A percentile compares a stretch with the other conserved stretches of the same genome.
phyloP scores from a whole-genome alignment of 1,140 invertebrate species.

The Nymphalis io region DNA sequence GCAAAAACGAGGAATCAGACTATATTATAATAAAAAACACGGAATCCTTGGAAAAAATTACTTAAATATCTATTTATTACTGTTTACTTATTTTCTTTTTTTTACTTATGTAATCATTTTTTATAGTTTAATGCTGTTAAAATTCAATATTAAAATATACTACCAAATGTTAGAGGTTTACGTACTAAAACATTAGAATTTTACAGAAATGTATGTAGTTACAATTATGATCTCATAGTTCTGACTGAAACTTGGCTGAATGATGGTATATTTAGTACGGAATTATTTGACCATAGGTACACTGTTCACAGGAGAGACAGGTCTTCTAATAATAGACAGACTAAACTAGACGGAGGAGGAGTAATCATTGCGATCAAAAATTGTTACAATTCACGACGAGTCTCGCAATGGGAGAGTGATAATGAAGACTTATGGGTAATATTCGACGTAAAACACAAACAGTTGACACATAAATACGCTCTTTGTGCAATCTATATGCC shows the following conservation, averaged over 20 bases:
- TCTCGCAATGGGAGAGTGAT: conserved; percentile 24
- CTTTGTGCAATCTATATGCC: conserved; percentile 40
- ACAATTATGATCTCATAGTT: conserved; percentile 34
- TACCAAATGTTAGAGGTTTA: conserved; percentile 35
- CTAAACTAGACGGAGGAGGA: conserved; percentile 37
- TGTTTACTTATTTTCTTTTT: not conserved
- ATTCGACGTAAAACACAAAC: not conserved
- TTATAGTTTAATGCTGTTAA: not conserved
- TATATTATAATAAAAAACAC: conserved; percentile 2
- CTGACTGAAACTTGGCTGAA: conserved; percentile 34
- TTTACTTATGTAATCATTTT: not conserved
- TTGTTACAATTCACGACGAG: conserved; percentile 21
- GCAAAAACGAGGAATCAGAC: conserved; percentile 6
- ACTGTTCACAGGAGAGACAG: conserved; percentile 33
- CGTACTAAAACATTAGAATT: conserved; percentile 37
- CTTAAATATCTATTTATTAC: not conserved
- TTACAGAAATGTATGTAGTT: conserved; percentile 18
- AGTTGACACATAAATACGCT: conserved; percentile 19
- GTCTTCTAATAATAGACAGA: not conserved
- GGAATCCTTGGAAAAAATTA: conserved; percentile 6
- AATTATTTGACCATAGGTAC: conserved; percentile 39
- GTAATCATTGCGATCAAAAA: conserved; percentile 38
- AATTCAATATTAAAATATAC: conserved; percentile 24
- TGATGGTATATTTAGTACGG: conserved; percentile 17
- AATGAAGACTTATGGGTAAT: conserved; percentile 40